These are phyloP conservation scores for Xiphias gladius DNA, from an alignment of 2,113 vertebrate species.

Conservation along the genomic window DNA sequence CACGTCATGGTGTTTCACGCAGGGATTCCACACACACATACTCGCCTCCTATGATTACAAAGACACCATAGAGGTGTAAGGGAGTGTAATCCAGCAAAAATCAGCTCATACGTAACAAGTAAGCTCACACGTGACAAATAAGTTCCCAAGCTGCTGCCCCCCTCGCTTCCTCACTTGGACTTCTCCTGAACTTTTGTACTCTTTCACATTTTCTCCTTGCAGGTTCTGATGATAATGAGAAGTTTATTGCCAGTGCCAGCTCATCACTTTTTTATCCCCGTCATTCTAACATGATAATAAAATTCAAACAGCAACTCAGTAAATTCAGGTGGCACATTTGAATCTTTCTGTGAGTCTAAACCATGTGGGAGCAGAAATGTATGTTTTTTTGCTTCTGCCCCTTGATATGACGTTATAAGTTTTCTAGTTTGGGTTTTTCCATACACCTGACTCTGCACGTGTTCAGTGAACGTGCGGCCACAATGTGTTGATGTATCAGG, in stretches of 20 bases:
- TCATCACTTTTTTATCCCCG: conserved; percentile 15
- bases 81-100: not conserved
- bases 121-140: not conserved
- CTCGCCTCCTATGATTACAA: not conserved
- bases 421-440: not conserved
- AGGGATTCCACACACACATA: not conserved
- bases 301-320: conserved; percentile 1
- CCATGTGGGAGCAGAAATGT: not conserved
- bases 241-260: conserved; percentile 24
- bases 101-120: not conserved
- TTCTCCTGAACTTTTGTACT: conserved; percentile 33
- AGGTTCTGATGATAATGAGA: conserved; percentile 22
- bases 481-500: not conserved
- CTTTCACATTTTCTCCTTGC: conserved; percentile 20
- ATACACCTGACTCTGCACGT: not conserved
- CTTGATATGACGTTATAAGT: not conserved
- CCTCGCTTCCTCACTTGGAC: not conserved
- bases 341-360: not conserved
- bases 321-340: not conserved
- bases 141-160: not conserved
- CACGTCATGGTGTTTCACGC: conserved; percentile 22
- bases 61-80: not conserved
- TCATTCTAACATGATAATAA: conserved; percentile 10
- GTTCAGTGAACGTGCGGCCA: not conserved
- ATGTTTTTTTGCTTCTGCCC: not conserved